Evolutionary conservation across 2,113 vertebrate genomes (phyloP).

Genomic region (Columbina picui): DNA sequence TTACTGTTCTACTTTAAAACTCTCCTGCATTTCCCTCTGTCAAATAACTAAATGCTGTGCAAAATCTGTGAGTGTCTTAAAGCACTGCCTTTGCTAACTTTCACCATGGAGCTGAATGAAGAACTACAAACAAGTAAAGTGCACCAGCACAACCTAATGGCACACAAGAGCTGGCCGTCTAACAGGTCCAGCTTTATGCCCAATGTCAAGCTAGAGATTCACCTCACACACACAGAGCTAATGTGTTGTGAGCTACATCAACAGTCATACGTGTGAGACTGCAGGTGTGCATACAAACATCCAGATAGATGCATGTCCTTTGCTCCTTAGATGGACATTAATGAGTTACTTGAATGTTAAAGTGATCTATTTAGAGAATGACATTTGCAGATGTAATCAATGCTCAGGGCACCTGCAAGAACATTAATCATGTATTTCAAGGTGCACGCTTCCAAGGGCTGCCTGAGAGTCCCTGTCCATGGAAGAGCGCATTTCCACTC

Average conservation of each 20-base stretch:
- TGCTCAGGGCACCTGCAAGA: conserved; percentile 7
- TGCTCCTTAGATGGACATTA: background rate
- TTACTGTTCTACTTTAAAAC: background rate
- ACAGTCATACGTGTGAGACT: background rate
- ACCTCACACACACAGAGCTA: background rate
- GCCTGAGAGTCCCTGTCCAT: background rate
- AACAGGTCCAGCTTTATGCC: background rate
- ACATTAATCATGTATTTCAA: conserved; percentile 24
- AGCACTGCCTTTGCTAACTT: background rate
- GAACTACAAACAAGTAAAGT: background rate
- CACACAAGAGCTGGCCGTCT: fast-evolving
- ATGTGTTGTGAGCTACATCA: background rate
- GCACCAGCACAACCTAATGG: fast-evolving
- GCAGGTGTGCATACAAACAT: background rate
- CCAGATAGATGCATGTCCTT: background rate
- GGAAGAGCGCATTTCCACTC: background rate
- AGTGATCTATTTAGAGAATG: conserved; percentile 27
- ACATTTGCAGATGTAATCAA: conserved; percentile 30
- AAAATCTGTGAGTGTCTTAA: background rate
- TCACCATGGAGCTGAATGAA: background rate
- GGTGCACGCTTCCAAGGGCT: background rate
- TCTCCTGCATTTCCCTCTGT: background rate
- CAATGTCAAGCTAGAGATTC: background rate
- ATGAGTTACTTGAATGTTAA: background rate
- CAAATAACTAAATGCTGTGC: background rate